phyloP scores from a whole-genome alignment of 2,888 invertebrate species.

The Erebia ligea region DNA sequence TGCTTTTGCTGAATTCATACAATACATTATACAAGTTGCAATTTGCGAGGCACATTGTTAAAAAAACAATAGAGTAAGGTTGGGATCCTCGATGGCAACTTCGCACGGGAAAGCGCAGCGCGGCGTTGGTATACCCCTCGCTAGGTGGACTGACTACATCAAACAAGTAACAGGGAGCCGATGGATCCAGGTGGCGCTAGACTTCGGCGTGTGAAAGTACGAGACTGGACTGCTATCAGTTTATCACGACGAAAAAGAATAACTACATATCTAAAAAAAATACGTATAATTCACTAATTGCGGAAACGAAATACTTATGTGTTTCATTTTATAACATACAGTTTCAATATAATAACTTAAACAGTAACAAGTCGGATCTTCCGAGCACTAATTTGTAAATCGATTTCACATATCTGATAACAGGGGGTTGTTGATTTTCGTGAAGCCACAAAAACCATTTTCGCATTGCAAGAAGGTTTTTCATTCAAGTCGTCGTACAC shows the following conservation, averaged over 20 bases:
- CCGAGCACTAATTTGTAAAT: slow-evolving; percentile 58
- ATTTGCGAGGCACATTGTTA: no score
- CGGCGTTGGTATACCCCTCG: no score
- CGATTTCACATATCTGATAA: slow-evolving; percentile 75
- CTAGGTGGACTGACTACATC: no score
- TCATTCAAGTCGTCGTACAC: slow-evolving; percentile 71
- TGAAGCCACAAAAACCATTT: slow-evolving; percentile 71
- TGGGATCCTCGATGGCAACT: no score
- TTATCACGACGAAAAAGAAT: background rate
- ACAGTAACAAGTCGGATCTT: slow-evolving; percentile 51
- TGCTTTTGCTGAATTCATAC: no score
- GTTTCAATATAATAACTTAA: background rate
- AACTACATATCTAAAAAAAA: background rate
- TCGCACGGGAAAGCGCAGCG: no score
- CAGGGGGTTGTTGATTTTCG: slow-evolving; percentile 72
- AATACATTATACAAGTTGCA: no score
- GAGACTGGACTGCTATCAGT: no score
- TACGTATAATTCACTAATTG: background rate
- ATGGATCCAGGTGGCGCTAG: no score
- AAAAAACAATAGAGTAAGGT: no score
- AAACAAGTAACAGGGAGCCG: no score
- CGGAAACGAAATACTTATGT: background rate
- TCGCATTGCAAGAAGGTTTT: slow-evolving; percentile 57
- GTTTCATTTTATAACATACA: background rate
- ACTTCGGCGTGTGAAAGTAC: no score